A percentile compares a stretch with the other conserved stretches of the same genome.
phyloP scores from a whole-genome alignment of 2,113 vertebrate genomes.

The Alligator sinensis region DNA sequence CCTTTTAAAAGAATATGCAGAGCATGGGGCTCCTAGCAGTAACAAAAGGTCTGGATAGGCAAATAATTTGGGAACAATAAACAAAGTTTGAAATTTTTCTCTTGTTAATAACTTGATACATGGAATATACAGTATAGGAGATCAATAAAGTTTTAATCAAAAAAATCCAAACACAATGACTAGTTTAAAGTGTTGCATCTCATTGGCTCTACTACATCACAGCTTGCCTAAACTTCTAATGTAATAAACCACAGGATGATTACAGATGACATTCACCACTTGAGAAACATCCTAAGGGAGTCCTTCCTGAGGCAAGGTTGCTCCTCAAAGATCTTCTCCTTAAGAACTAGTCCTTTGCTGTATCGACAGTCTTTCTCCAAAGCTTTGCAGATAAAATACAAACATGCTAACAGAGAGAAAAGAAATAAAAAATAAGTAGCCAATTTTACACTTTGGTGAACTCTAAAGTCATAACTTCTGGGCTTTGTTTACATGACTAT shows the following conservation, averaged over 20 bases:
- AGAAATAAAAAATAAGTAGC: not conserved
- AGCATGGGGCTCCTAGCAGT: not conserved
- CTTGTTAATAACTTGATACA: not conserved
- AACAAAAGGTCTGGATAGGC: not conserved
- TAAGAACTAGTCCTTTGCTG: constrained; percentile 94
- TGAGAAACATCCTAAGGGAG: constrained; percentile 93
- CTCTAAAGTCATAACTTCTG: not conserved
- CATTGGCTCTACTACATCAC: not conserved
- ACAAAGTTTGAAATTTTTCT: not conserved
- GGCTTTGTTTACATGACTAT: not conserved
- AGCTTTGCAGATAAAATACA: constrained; percentile 96
- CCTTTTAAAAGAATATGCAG: not conserved
- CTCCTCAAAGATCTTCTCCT: constrained; percentile 96
- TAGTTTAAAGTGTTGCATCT: not conserved
- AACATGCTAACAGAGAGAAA: constrained; percentile 82
- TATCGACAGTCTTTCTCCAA: constrained; percentile 93
- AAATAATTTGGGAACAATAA: not conserved
- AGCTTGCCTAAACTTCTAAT: not conserved
- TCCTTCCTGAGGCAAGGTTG: constrained; percentile 93
- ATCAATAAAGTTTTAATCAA: not conserved
- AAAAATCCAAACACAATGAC: not conserved
- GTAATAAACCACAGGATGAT: not conserved
- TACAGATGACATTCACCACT: constrained; percentile 82
- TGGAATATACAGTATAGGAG: not conserved
- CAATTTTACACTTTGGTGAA: not conserved